Evolutionary conservation across 1,140 invertebrate species (phyloP).

Genomic region (Andricus grossulariae): DNA sequence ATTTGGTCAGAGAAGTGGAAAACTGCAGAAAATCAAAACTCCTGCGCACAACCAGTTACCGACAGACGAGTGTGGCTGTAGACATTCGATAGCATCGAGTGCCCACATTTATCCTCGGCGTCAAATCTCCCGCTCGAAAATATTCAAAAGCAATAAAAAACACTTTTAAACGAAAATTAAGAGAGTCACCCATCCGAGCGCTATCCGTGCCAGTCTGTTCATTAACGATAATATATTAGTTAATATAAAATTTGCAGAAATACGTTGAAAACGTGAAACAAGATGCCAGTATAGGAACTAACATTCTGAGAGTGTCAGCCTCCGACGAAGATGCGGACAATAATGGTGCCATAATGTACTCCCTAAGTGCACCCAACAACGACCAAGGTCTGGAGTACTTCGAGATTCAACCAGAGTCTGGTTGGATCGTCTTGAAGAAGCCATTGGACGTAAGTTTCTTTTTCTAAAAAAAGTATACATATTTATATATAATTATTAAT

Average conservation of each 20-base stretch:
- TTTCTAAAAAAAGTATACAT: constrained; percentile 43
- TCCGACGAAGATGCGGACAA: constrained; percentile 97
- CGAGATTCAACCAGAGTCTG: constrained; percentile 95
- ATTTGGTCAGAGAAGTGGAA: no score
- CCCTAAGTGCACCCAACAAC: constrained; percentile 89
- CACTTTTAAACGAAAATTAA: no score
- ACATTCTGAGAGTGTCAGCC: constrained; percentile 94
- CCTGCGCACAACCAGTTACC: no score
- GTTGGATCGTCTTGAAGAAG: constrained; percentile 96
- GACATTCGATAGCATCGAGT: no score
- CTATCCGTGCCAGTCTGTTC: no score
- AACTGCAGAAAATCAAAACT: no score
- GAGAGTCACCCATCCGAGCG: no score
- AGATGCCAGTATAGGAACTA: constrained; percentile 95
- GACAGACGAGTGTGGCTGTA: no score
- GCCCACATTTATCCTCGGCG: no score
- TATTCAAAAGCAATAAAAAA: no score
- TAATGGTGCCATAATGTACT: constrained; percentile 96
- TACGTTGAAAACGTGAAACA: constrained; percentile 98
- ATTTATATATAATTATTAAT: constrained; percentile 37
- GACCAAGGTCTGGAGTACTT: constrained; percentile 92
- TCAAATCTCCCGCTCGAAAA: no score
- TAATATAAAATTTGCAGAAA: constrained; percentile 81
- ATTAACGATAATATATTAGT: no score
- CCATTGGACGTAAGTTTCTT: constrained; percentile 93